These are phyloP conservation scores for Babylonia areolata DNA, from an alignment of 1,140 invertebrate genomes.

Conservation along the genomic window DNA sequence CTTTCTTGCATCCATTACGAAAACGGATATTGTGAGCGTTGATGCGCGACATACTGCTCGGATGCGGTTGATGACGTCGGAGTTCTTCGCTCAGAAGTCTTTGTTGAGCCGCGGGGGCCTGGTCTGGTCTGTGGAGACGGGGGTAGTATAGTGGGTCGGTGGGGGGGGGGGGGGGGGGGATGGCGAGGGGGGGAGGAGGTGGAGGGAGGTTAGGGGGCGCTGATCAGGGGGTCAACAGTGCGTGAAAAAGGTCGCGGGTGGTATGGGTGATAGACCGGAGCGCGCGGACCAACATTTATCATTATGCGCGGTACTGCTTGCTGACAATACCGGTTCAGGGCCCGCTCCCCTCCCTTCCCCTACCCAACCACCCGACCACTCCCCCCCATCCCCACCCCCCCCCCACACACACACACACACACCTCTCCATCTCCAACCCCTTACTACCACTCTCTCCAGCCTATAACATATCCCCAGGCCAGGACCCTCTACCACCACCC, in stretches of 20 bases:
- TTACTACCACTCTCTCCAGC: neutral
- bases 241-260: slow-evolving; percentile 20
- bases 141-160: no score
- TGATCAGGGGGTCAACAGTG: neutral
- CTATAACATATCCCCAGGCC: no score
- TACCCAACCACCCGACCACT: no score
- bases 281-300: neutral
- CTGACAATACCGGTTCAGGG: neutral
- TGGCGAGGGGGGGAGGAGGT: no score
- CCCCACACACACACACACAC: no score
- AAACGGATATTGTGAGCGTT: slow-evolving; percentile 30
- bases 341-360: neutral
- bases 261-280: neutral
- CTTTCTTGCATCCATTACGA: slow-evolving; percentile 4
- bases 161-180: no score
- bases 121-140: no score
- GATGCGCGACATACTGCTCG: neutral
- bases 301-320: neutral
- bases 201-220: no score
- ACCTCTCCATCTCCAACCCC: no score
- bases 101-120: neutral
- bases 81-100: neutral
- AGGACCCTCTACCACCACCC: neutral
- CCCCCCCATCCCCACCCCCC: no score
- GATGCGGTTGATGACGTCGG: slow-evolving; percentile 16